Base-by-base conservation (phyloP, 2,113 vertebrate species). In the Atractosteus spatula region DNA sequence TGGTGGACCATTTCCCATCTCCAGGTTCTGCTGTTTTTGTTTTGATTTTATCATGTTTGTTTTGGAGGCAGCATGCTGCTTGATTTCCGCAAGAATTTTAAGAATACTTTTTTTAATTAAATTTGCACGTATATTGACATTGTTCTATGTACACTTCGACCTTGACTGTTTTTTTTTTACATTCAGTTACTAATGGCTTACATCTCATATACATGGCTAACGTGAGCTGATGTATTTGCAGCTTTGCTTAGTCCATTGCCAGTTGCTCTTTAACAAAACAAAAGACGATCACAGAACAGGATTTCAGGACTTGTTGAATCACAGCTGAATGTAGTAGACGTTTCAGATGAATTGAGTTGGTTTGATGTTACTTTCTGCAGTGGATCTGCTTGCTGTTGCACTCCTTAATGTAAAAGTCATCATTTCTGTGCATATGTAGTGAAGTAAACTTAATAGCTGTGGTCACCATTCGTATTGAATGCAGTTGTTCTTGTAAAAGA, bases 1-100 rank as follows among this genome's bases (percentile, higher is more conserved):
- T 66, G 2, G 62, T 42, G 77, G 85, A 83, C 82, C 75, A 79
- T 73, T 76, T 45, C 74, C 78, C 70, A 57, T 78, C 73, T 83
- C 82, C 84, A 85, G 82, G 75, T 81, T 2, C 71, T 76, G 54
- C 62, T 77, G 62, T 14, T 44, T 68, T 14, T 59, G 17, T 73
- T 61, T 69, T 51, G 47, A 10, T 51, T 51, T 29, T 59, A 6
- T 59, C 11, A 13, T 59, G 12, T 59, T 59, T 59, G 11, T 59
- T 59, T 59, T 78, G 74, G 81, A 63, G 70, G 77, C 55, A 54
- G 81, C 84, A 73, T 79, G 3, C 7, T 76, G 72, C 78, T 72
- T 78, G 79, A 77, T 79, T 78, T 74, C 76, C 79, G 78, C 55
- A 72, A 75, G 61, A 67, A 69, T 83, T 71, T 7, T 47, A 78